phyloP scores from a whole-genome alignment of 2,113 vertebrate species.

The Cryptomyrus ogoouensis region DNA sequence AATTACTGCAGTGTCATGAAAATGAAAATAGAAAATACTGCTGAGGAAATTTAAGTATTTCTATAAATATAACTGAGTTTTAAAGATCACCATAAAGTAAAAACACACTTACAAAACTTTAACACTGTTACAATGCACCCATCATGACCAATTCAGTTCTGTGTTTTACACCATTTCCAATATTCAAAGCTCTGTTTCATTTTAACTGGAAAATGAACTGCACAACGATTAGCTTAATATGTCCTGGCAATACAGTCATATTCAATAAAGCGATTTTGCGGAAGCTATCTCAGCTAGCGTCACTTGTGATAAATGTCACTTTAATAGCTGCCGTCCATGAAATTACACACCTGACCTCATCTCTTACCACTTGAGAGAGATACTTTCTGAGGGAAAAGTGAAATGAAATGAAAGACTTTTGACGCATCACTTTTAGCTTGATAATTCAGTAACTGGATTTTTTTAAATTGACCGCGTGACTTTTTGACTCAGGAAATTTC shows the following conservation, averaged over 20 bases:
- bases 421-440: background rate
- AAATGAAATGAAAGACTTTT: constrained; percentile 9
- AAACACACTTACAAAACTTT: background rate
- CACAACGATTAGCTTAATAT: background rate
- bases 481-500: background rate
- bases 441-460: background rate
- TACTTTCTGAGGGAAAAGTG: background rate
- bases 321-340: constrained; percentile 14
- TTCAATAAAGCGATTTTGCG: constrained; percentile 6
- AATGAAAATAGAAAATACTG: background rate
- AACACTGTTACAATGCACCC: background rate
- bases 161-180: background rate
- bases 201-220: background rate
- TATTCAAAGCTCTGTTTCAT: constrained; percentile 12
- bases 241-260: constrained; percentile 10
- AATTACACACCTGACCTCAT: constrained; percentile 23
- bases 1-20: background rate
- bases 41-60: background rate
- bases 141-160: background rate
- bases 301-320: constrained; percentile 19
- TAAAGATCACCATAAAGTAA: background rate
- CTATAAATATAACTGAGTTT: background rate
- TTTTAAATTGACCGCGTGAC: background rate
- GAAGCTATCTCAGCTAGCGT: constrained; percentile 1
- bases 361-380: background rate